These are phyloP conservation scores for Lacanobia oleracea DNA, from an alignment of 2,888 invertebrate species.

Conservation along the genomic window DNA sequence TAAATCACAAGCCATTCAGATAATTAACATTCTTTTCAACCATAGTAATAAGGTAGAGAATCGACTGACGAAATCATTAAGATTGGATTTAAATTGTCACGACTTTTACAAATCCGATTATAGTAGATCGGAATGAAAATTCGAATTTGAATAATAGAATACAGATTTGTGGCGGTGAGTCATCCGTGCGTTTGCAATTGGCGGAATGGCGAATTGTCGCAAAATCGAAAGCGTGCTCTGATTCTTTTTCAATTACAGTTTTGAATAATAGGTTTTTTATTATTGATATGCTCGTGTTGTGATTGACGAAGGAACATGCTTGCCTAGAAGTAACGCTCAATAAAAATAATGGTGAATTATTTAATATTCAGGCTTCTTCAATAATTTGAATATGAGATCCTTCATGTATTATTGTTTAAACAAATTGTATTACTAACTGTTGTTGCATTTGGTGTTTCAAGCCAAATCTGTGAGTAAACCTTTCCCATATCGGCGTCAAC, in stretches of 20 bases:
- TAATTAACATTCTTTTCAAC: constrained; percentile 40
- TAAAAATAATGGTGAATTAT: neutral
- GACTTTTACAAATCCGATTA: constrained; percentile 71
- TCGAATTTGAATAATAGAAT: constrained; percentile 72
- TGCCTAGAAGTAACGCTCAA: too few relatives aligned
- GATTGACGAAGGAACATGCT: too few relatives aligned
- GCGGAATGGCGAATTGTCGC: constrained; percentile 25
- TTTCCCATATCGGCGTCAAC: neutral
- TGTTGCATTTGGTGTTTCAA: neutral
- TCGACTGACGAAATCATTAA: constrained; percentile 36
- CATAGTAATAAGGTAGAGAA: constrained; percentile 38
- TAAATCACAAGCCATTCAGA: constrained; percentile 44
- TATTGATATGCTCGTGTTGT: too few relatives aligned
- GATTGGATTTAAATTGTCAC: constrained; percentile 56
- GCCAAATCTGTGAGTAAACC: neutral
- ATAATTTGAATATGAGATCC: neutral
- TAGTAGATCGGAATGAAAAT: constrained; percentile 68
- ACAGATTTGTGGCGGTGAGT: constrained; percentile 47
- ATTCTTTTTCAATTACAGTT: neutral
- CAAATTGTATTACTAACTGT: neutral
- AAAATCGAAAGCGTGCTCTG: constrained; percentile 13
- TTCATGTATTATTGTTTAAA: neutral
- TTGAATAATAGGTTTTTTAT: neutral
- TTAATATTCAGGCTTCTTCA: neutral
- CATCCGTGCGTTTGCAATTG: constrained; percentile 38